Evolutionary conservation across 2,888 invertebrate genomes (phyloP).

Genomic region (Epirrhoe alternata): DNA sequence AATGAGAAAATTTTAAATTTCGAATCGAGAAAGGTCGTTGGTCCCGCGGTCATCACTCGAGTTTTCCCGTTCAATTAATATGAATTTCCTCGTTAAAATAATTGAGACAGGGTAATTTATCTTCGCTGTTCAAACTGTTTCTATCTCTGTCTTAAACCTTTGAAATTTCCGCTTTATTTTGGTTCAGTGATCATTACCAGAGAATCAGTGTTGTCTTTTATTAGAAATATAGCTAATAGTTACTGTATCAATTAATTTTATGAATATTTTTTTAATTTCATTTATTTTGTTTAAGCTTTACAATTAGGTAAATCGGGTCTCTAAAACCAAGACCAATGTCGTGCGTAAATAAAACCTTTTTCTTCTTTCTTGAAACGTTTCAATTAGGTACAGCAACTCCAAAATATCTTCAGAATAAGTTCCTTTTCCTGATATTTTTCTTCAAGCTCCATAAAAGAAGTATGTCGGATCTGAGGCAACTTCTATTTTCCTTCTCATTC

Average conservation of each 20-base stretch:
- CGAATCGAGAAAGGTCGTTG: slow-evolving; percentile 39
- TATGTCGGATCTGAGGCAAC: background rate
- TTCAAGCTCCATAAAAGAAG: background rate
- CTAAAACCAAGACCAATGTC: background rate
- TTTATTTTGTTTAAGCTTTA: too few relatives aligned
- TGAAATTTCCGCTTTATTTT: slow-evolving; percentile 30
- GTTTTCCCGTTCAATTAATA: slow-evolving; percentile 35
- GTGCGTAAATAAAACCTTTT: background rate
- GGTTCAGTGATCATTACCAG: slow-evolving; percentile 31
- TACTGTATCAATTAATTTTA: too few relatives aligned
- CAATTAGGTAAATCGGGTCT: background rate
- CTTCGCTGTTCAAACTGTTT: slow-evolving; percentile 40
- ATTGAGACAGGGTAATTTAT: slow-evolving; percentile 42
- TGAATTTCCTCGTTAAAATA: slow-evolving; percentile 42
- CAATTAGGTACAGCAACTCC: background rate
- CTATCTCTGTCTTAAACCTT: slow-evolving; percentile 30
- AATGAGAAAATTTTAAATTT: slow-evolving; percentile 7
- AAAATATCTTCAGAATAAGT: background rate
- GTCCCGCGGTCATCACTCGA: slow-evolving; percentile 38
- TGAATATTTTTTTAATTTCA: too few relatives aligned
- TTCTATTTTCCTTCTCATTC: slow-evolving; percentile 13
- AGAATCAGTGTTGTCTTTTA: slow-evolving; percentile 10
- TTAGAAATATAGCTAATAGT: background rate
- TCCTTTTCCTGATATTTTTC: background rate
- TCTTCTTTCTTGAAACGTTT: background rate